Conservation (phyloP, 2,888 invertebrate genomes). For the Eristalis arbustorum region DNA sequence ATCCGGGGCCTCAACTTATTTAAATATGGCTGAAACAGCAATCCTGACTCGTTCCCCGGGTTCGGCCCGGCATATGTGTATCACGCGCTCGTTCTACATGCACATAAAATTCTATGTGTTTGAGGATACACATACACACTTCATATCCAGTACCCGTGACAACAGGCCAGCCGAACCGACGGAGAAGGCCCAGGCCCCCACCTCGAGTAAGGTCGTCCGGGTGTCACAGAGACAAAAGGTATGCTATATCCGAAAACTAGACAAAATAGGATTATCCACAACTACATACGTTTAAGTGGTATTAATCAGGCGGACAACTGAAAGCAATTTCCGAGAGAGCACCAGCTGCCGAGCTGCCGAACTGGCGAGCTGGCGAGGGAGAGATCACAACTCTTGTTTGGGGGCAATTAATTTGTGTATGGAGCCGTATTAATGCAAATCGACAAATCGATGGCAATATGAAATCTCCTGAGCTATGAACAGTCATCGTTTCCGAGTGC, state of each 20-base stretch:
- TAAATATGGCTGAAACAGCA: slow-evolving; percentile 70
- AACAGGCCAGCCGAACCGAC: slow-evolving; percentile 32
- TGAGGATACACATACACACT: slow-evolving; percentile 8
- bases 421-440: slow-evolving; percentile 28
- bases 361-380: neutral
- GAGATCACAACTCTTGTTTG: slow-evolving; percentile 53
- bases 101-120: neutral
- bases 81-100: slow-evolving; percentile 37
- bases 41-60: slow-evolving; percentile 53
- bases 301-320: slow-evolving; percentile 67
- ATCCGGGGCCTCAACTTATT: slow-evolving; percentile 68
- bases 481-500: neutral
- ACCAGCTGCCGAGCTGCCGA: neutral
- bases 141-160: slow-evolving; percentile 40
- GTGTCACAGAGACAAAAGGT: slow-evolving; percentile 52
- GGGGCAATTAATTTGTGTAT: slow-evolving; percentile 53
- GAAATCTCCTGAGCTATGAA: neutral
- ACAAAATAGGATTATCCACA: slow-evolving; percentile 68
- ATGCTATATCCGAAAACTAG: slow-evolving; percentile 53
- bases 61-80: slow-evolving; percentile 55
- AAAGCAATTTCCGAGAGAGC: slow-evolving; percentile 55
- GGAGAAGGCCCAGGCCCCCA: slow-evolving; percentile 28
- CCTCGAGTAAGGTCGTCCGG: slow-evolving; percentile 59
- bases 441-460: slow-evolving; percentile 38
- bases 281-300: slow-evolving; percentile 67